Percentiles rank a stretch among this genome's conserved stretches.
Conservation (phyloP, 2,113 vertebrate species). For the Elephantulus edwardii region DNA sequence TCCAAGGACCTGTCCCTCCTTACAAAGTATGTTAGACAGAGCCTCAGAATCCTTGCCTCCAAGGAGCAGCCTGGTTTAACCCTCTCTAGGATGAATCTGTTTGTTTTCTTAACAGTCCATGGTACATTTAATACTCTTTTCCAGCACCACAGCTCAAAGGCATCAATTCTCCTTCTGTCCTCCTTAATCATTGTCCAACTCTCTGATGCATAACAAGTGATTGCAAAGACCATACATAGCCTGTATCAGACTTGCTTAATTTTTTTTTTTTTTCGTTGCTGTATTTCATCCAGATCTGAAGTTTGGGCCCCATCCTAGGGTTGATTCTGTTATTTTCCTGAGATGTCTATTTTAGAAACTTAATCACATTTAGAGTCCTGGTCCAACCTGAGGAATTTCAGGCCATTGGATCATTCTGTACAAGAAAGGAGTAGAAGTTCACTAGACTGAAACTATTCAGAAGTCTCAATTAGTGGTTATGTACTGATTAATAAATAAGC, state of each 20-base stretch:
- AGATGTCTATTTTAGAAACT: neutral
- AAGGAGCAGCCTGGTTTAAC: no score
- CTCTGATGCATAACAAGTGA: no score
- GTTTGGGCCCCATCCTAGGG: neutral
- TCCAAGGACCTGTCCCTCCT: no score
- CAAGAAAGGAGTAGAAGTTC: fast-evolving
- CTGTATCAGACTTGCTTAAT: neutral
- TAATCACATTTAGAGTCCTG: neutral
- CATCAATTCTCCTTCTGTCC: no score
- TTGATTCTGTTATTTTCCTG: neutral
- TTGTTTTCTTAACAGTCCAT: no score
- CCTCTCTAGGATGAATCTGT: no score
- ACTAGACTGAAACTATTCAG: neutral
- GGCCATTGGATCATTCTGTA: neutral
- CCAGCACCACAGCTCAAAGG: no score
- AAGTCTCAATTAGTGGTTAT: neutral
- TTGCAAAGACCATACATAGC: no score
- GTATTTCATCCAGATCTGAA: neutral
- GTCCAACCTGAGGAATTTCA: neutral
- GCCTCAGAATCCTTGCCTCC: no score
- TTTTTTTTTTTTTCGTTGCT: neutral
- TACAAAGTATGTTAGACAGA: no score
- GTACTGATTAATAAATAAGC: neutral
- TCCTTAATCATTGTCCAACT: no score
- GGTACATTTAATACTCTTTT: no score